Base-by-base conservation (phyloP, 2,797 vertebrate species). In the Anas capensis region DNA sequence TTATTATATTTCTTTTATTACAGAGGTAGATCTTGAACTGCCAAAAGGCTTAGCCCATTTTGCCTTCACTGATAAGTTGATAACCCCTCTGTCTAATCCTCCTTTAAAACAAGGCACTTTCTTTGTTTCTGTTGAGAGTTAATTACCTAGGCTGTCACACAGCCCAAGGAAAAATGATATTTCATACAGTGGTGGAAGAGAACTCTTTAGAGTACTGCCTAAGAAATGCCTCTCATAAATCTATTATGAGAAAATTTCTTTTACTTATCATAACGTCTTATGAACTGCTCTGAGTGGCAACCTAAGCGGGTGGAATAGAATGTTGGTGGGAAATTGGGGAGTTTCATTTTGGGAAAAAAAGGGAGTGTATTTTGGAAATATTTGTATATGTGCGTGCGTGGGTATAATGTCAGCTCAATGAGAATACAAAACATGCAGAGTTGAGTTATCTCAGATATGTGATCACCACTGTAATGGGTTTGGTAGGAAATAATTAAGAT, bases 111-210 rank as follows among this genome's bases (percentile, higher is more conserved):
- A 79, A 96, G 84, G 76, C 80, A 80, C 73, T 91, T 85, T 33
- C 90, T 95, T 95, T 95, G 86, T 96, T 93, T 96, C 86, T 97
- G 68, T 66, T 86, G 82, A 93, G 91, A 92, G 89, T 95, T 94
- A 96, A 97, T 96, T 97, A 96, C 89, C 84, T 60, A 78, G 69
- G 71, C 86, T 97, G 94, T 96, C 92, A 95, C 20, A 60, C 68
- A 95, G 76, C 93, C 92, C 89, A 91, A 76, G 93, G 94, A 87
- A 86, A 93, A 90, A 82, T 78, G 65, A 90, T 95, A 83, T 94
- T 97, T 97, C 71, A 53, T 92, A 79, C 0, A 0, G 15, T 89
- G 66, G 88, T 93, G 62, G 83, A 88, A 64, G 18, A 75, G 64
- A 95, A 86, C 56, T 91, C 93, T 94, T 96, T 90, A 82, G 88